These are phyloP conservation scores for Seriola quinqueradiata DNA, from an alignment of 2,113 vertebrate genomes.

Conservation along the genomic window DNA sequence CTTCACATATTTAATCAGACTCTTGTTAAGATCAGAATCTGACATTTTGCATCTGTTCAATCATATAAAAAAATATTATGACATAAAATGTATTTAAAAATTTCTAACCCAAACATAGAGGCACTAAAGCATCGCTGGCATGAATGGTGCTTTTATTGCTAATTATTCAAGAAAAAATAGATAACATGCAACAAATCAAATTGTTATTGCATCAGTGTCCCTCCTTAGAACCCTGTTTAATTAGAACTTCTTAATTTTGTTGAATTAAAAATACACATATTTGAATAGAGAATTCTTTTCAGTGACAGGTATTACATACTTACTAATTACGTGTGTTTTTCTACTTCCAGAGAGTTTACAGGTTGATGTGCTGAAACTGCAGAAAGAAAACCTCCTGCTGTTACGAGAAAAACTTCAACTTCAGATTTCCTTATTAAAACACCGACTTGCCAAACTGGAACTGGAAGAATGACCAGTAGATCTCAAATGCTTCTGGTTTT, in stretches of 20 bases:
- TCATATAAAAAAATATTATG: background rate
- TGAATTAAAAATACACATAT: no score
- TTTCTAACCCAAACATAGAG: no score
- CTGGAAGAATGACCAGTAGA: background rate
- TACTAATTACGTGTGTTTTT: background rate
- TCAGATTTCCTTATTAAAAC: constrained; percentile 59
- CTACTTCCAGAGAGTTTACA: constrained; percentile 30
- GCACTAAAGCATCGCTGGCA: no score
- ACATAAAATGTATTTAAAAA: background rate
- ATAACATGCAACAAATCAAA: no score
- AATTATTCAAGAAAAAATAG: no score
- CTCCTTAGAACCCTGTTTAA: no score
- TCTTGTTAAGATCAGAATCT: background rate
- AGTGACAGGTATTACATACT: background rate
- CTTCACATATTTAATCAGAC: background rate
- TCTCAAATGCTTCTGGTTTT: background rate
- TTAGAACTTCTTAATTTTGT: no score
- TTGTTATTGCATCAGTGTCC: no score
- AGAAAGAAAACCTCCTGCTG: constrained; percentile 66
- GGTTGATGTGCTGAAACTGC: constrained; percentile 53
- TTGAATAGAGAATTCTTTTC: no score
- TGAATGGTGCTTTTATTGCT: no score
- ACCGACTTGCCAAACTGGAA: background rate
- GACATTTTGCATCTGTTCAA: background rate
- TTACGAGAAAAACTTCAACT: constrained; percentile 65